Evolutionary conservation across 2,113 vertebrate species (phyloP), one percentile per base, ranked within the genome.

Genomic region (Deroptyus accipitrinus): DNA sequence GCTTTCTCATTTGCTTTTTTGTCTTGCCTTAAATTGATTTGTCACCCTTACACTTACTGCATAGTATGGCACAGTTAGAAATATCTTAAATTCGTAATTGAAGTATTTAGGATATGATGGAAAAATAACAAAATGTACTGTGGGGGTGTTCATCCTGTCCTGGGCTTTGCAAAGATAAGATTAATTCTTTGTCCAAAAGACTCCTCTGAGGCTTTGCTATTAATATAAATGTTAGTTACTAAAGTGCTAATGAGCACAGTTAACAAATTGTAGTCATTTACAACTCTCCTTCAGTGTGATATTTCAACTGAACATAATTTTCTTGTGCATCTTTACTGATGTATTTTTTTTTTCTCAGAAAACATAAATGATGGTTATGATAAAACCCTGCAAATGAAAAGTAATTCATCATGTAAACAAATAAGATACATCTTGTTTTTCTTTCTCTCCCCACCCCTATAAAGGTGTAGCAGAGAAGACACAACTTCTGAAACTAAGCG

Each of bases 391-490:
- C 25, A 92, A 55, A 12, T 46, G 28, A 55, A 33, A 87, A 66
- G 57, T 64, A 88, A 19, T 0, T 0, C 46, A 35, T 54, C 39
- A 10, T 6, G 13, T 63, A 42, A 78, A 82, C 25, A 2, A 28
- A 15, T 80, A 16, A 35, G 22, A 59, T 59, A 59, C n/a, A 59
- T 11, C 59, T 27, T 68, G 51, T 18, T 44, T 41, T n/a, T 24
- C 42, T 44, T 23, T 59, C 35, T n/a, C 30, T 46, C 24, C 57
- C 13, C 17, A 1, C 48, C 35, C 42, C 23, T 39, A 9, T 72
- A 22, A 93, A 99, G 99, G 99, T 90, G 98, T 99, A 96, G 99
- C 99, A 97, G 99, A 99, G 97, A 99, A 99, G 98, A 99, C 99
- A 16, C 99, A 99, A 92, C 98, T 99, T 89, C 97, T 99, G 92